Evolutionary conservation across 2,113 vertebrate species (phyloP), one percentile per base, ranked within the genome.

Genomic region (Lepisosteus osseus): DNA sequence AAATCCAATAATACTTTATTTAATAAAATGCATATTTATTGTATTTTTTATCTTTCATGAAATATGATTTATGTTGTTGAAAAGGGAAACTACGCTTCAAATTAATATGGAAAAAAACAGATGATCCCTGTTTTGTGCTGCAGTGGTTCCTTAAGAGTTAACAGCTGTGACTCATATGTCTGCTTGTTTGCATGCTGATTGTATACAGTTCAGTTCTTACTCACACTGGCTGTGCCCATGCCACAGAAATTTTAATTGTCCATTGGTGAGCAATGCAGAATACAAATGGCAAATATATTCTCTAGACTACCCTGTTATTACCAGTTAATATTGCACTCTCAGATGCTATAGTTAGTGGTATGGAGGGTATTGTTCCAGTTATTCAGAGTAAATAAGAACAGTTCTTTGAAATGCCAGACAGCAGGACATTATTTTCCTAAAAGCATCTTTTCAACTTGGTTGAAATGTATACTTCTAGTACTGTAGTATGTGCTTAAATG

Each of bases 281-380:
- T 81, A 78, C 73, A 78, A 74, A 79, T 72, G 63, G 65, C 57
- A 65, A 75, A 80, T 71, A 56, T 66, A 75, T 66, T 79, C 79
- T 77, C 73, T 72, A 3, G 76, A 81, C 75, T 76, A 72, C 66
- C 12, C 29, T 41, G 3, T 43, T 65, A 65, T 65, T 65, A 65
- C 62, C 17, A 65, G 62, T 43, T 65, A 29, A 61, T 61, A 61
- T 3, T 65, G 41, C 17, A 65, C 17, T 29, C n/a, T 65, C 17
- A 41, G 62, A 65, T 59, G 9, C 9, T 59, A 13, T 59, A 59
- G 51, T 12, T 61, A 65, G 63, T 12, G 14, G 13, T 14, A 51
- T 2, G 1, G 47, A 2, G 47, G 47, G 5, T 47, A 5, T 12
- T 29, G 1, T 9, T 51, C 54, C 55, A 12, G 14, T 55, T 55